phyloP scores from a whole-genome alignment of 92 coral and sea anemone genomes.

The Galaxea fascicularis region DNA sequence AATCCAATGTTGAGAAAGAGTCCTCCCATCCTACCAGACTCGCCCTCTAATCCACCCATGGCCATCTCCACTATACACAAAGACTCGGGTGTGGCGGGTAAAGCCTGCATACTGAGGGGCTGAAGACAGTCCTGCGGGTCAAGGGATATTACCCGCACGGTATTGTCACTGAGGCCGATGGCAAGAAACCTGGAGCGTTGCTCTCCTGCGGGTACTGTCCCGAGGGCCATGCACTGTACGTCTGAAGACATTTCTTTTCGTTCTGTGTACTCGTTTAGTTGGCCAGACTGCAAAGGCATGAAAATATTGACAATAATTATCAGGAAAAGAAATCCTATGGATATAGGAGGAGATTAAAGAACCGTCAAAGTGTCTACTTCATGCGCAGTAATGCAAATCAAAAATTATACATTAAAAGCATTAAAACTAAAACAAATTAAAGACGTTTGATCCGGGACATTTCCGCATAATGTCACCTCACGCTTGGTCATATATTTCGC shows the following conservation, averaged over 20 bases:
- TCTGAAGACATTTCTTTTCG: constrained; percentile 99
- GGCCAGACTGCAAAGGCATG: constrained; percentile 76
- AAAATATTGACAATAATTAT: background rate
- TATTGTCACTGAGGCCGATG: constrained; percentile 96
- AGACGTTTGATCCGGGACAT: too few relatives aligned
- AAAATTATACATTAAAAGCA: too few relatives aligned
- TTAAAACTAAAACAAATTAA: too few relatives aligned
- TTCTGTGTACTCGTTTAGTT: constrained; percentile 98
- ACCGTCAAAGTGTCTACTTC: too few relatives aligned
- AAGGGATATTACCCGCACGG: constrained; percentile 96
- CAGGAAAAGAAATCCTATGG: too few relatives aligned
- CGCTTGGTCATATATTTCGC: too few relatives aligned
- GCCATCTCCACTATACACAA: constrained; percentile 99
- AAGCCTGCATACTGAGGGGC: constrained; percentile 98
- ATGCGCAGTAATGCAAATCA: too few relatives aligned
- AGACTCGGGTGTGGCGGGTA: constrained; percentile 93
- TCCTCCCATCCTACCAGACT: constrained; percentile 93
- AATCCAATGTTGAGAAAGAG: constrained; percentile 95
- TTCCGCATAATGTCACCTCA: too few relatives aligned
- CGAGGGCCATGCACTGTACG: constrained; percentile 99
- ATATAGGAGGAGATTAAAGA: too few relatives aligned
- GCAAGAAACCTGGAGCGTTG: constrained; percentile 97
- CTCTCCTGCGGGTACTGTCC: constrained; percentile 95
- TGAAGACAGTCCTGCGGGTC: constrained; percentile 99
- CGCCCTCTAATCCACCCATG: constrained; percentile 87